Evolutionary conservation across 1,140 invertebrate genomes (phyloP), one percentile per base, ranked within the genome.

Genomic region (Panonychus citri): DNA sequence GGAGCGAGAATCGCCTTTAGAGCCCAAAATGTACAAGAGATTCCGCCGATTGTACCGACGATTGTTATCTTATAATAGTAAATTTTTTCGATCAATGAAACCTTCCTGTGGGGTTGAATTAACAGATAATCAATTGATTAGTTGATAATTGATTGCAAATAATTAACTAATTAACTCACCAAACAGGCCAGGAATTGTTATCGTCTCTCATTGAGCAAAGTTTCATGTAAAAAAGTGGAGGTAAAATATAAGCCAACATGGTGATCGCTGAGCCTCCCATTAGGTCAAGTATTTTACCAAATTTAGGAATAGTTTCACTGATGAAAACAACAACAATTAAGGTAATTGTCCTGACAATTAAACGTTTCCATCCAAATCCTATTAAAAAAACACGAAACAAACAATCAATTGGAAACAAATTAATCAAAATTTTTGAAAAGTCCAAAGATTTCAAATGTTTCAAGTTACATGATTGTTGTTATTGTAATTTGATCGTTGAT

Each of bases 201-300:
- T 60, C 57, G 34, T 62, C 26, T 34, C 28, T 54, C 30, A 46
- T 42, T 0, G 42, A 57, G 34, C 64, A 65, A 1, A 83, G 68
- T 54, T 68, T 74, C 61, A 82, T 69, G 65, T 90, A 90, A 60
- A 91, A 79, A 21, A 91, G 59, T 1, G 84, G 81, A 0, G 88
- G 88, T 24, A 89, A 74, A n/a, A 94, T 75, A 58, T 88, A 88
- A 3, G 78, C 78, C 59, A 87, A 79, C 8, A 91, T 66, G 0
- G 85, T 84, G 0, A 84, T 81, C 0, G 82, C 87, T 1, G 89
- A 76, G 0, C 82, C 81, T n/a, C 85, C 86, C 3, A 91, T 78
- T 2, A 93, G 69, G 28, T 85, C 78, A 78, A 93, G 83, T 3
- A 93, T 79, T n/a, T 86, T 73, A 59, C 88, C 85, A 65, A 91